These are phyloP conservation scores for Clytia hemisphaerica DNA, from an alignment of 30 jellyfish, hydroid and myxozoan species.

Conservation along the genomic window DNA sequence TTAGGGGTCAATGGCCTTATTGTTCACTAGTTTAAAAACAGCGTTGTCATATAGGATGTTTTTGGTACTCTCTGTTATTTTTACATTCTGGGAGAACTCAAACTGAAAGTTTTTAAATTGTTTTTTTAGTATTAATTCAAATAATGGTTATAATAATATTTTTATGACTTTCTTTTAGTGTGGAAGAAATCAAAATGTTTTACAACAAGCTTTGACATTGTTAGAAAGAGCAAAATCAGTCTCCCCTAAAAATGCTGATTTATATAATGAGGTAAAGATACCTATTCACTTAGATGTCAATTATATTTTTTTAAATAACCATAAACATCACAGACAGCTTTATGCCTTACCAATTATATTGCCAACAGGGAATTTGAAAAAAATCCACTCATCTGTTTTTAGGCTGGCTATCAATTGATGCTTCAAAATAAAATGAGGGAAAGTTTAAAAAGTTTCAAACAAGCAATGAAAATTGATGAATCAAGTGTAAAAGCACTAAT, in stretches of 20 bases:
- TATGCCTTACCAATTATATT: not conserved
- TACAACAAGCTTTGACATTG: slow-evolving; percentile 77
- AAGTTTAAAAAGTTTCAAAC: slow-evolving; percentile 54
- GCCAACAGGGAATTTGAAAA: not conserved
- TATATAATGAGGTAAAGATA: slow-evolving; percentile 58
- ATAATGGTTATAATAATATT: not conserved
- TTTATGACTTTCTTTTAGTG: slow-evolving; percentile 36
- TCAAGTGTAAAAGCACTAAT: slow-evolving; percentile 90
- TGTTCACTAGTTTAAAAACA: no score
- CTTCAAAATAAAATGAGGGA: slow-evolving; percentile 53
- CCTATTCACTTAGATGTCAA: not conserved
- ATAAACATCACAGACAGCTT: no score
- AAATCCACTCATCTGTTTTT: not conserved
- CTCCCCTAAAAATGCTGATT: slow-evolving; percentile 69
- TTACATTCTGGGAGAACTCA: no score
- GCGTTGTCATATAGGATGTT: no score
- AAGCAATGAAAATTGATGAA: slow-evolving; percentile 94
- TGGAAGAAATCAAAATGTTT: slow-evolving; percentile 71
- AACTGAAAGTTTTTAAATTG: no score
- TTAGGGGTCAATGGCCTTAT: no score
- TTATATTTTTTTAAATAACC: not conserved
- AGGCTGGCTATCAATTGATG: slow-evolving; percentile 77
- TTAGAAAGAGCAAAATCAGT: slow-evolving; percentile 71
- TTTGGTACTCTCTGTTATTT: no score
- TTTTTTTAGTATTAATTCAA: no score